phyloP scores from a whole-genome alignment of 2,888 invertebrate genomes.

The Eutolmus rufibarbis region DNA sequence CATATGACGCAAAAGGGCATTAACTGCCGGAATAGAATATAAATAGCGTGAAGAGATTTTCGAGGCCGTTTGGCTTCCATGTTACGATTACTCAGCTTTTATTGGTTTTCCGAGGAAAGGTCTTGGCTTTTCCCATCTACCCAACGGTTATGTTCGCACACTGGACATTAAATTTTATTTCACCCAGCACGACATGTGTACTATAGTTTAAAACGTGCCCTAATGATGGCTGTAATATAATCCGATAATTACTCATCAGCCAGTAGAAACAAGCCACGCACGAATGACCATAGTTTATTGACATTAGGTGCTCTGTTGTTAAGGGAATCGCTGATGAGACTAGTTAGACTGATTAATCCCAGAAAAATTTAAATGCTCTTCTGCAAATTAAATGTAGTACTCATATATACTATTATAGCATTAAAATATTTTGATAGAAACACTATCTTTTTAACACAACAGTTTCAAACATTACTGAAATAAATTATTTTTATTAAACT shows the following conservation, averaged over 20 bases:
- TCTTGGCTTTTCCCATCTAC: background rate
- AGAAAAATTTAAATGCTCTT: background rate
- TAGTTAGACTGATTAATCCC: background rate
- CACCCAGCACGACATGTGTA: background rate
- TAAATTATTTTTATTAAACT: too few species aligned
- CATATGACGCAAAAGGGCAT: background rate
- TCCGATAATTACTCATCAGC: background rate
- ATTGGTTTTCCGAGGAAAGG: background rate
- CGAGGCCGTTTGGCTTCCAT: background rate
- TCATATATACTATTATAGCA: background rate
- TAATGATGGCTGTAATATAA: background rate
- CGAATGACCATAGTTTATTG: background rate
- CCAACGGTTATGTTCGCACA: background rate
- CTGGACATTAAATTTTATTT: background rate
- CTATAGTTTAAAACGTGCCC: background rate
- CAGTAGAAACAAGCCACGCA: background rate
- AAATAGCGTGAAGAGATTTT: background rate
- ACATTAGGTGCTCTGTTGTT: background rate
- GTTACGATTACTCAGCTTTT: background rate
- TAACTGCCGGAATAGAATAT: background rate
- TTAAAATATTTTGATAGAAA: background rate
- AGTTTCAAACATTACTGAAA: too few species aligned
- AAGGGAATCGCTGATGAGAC: background rate
- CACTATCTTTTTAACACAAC: background rate
- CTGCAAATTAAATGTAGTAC: background rate